phyloP scores from a whole-genome alignment of 2,888 invertebrate genomes.

The Tryphoninae sp. region DNA sequence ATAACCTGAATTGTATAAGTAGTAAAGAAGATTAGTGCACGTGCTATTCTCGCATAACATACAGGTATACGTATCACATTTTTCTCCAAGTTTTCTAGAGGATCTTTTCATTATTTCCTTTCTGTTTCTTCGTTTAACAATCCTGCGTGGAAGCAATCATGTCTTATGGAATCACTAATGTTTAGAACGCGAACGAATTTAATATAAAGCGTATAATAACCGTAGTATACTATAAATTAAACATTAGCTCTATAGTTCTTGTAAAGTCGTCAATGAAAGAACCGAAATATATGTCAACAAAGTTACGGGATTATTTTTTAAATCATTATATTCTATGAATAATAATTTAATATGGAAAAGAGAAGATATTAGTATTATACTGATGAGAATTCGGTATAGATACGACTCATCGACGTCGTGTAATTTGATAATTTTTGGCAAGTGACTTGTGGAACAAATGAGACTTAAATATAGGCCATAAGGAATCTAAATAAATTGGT shows the following conservation, averaged over 20 bases:
- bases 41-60: conserved; percentile 33
- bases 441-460: conserved; percentile 16
- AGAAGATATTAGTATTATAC: neutral
- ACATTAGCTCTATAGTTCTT: conserved; percentile 34
- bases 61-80: conserved; percentile 55
- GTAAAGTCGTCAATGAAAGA: neutral
- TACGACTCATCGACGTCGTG: neutral
- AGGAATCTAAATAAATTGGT: conserved; percentile 55
- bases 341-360: neutral
- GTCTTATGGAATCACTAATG: conserved; percentile 39
- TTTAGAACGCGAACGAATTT: conserved; percentile 31
- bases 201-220: conserved; percentile 39
- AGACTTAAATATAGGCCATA: conserved; percentile 57
- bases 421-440: conserved; percentile 10
- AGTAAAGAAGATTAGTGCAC: conserved; percentile 45
- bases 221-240: conserved; percentile 15
- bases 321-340: too few relatives aligned
- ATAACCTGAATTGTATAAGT: conserved; percentile 25
- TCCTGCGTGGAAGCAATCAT: conserved; percentile 51
- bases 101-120: neutral
- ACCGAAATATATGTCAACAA: neutral
- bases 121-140: conserved; percentile 23
- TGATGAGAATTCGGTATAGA: neutral
- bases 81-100: conserved; percentile 16
- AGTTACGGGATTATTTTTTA: neutral